Evolutionary conservation across 2,797 vertebrate species (phyloP).

Genomic region (Ispidina lecontei): DNA sequence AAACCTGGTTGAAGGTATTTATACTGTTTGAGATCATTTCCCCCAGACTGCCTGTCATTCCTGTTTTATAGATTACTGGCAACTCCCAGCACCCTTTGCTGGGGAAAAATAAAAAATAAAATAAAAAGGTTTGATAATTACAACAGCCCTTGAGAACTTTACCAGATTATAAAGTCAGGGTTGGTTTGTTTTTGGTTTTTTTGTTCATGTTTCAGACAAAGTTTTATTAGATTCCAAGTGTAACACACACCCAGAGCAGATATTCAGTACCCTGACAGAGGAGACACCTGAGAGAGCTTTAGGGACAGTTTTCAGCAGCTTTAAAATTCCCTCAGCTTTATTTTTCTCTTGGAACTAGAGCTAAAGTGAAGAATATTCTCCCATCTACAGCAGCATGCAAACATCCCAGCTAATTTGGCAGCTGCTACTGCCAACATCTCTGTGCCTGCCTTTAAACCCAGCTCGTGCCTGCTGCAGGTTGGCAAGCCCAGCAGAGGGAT

Average conservation of each 20-base stretch:
- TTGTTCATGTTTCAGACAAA: too few relatives aligned
- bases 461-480: neutral
- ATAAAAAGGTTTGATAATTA: neutral
- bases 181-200: too few relatives aligned
- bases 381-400: neutral
- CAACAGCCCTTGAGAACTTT: neutral
- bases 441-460: neutral
- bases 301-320: neutral
- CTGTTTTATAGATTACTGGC: conserved; percentile 48
- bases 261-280: neutral
- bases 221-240: neutral
- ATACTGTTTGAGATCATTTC: conserved; percentile 15
- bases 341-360: neutral
- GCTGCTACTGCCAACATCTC: neutral
- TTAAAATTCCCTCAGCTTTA: neutral
- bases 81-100: conserved; percentile 2
- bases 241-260: too few relatives aligned
- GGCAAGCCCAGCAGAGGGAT: accelerated
- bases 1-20: neutral
- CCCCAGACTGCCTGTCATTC: neutral
- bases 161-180: too few relatives aligned
- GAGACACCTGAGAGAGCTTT: neutral
- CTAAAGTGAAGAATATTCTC: neutral
- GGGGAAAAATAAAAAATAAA: neutral
- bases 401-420: neutral